Percentiles rank a stretch among this genome's conserved stretches.
Conservation (phyloP, 2,113 vertebrate species). For the Pteropus alecto region DNA sequence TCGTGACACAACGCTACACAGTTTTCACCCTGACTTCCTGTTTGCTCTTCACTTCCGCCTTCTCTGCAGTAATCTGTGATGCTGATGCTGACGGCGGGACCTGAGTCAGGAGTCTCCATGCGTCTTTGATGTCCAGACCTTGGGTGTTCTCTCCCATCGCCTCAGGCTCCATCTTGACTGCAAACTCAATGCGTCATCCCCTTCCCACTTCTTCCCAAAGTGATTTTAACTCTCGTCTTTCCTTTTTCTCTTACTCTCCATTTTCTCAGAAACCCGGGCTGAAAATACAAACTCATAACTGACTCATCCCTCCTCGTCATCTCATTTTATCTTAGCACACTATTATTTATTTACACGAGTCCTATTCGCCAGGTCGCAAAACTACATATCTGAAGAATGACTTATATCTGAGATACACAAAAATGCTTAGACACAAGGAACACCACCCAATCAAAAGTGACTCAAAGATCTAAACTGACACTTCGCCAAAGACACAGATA, state of each 20-base stretch:
- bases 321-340: not conserved
- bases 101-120: not conserved
- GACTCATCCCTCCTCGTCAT: not conserved
- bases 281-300: not conserved
- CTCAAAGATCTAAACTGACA: not conserved
- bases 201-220: not conserved
- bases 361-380: not conserved
- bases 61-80: not conserved
- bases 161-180: not conserved
- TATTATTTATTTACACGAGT: too few relatives aligned
- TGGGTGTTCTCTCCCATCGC: not conserved
- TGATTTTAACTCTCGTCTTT: not conserved
- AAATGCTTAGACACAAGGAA: not conserved
- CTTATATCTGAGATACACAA: not conserved
- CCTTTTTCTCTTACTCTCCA: not conserved
- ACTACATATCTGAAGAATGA: not conserved
- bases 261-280: not conserved
- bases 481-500: not conserved
- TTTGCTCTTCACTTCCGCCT: not conserved
- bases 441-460: not conserved
- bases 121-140: not conserved
- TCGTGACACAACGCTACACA: fast-evolving
- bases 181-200: not conserved
- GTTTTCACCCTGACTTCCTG: not conserved
- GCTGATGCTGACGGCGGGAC: not conserved